phyloP scores from a whole-genome alignment of 2,797 vertebrate species.

The Poecilia velifera region DNA sequence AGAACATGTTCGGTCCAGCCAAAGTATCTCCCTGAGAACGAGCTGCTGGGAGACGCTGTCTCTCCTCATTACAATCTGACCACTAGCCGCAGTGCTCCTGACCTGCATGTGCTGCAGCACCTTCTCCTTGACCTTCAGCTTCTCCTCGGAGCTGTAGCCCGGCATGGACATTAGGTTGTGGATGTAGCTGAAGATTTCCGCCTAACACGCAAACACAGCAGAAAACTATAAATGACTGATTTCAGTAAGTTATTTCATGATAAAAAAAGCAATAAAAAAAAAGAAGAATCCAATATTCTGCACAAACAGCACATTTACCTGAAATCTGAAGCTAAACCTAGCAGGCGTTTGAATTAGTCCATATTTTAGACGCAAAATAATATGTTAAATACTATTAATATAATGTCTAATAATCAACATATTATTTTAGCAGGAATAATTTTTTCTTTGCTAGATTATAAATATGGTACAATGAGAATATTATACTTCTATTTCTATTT shows the following conservation, averaged over 20 bases:
- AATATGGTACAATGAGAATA: not conserved
- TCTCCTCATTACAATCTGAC: not conserved
- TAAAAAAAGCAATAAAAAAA: not conserved
- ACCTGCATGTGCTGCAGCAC: constrained; percentile 89
- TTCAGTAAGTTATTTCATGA: not conserved
- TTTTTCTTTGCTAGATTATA: not conserved
- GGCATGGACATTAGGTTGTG: constrained; percentile 95
- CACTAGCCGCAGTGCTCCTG: constrained; percentile 2
- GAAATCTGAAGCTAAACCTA: not conserved
- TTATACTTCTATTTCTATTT: not conserved
- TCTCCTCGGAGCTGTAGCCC: constrained; percentile 89
- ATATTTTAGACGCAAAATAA: not conserved
- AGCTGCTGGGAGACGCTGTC: not conserved
- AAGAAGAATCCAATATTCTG: not conserved
- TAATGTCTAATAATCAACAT: not conserved
- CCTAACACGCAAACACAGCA: constrained; percentile 70
- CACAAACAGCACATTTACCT: not conserved
- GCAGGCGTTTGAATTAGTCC: not conserved
- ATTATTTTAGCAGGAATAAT: not conserved
- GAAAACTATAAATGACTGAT: not conserved
- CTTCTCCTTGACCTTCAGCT: constrained; percentile 86
- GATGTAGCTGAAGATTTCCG: constrained; percentile 93
- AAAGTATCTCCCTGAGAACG: not conserved
- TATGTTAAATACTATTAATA: not conserved
- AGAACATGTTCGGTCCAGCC: too few relatives aligned